Evolutionary conservation across 2,797 vertebrate genomes (phyloP).

Genomic region (Thripadectes ignobilis): DNA sequence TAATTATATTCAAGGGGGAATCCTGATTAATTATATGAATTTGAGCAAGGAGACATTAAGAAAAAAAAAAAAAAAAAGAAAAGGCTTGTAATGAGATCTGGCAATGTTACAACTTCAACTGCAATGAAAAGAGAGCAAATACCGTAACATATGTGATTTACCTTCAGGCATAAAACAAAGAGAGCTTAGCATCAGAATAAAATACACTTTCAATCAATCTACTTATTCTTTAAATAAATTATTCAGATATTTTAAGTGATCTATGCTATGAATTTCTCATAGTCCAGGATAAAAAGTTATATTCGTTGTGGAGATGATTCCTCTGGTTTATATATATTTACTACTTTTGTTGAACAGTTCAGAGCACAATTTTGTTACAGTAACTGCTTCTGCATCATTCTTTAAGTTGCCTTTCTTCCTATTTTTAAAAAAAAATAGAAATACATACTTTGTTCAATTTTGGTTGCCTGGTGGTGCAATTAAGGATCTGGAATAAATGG

Average conservation of each 20-base stretch:
- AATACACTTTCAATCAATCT: not conserved
- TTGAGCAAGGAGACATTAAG: not conserved
- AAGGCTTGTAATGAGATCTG: not conserved
- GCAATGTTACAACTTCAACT: not conserved
- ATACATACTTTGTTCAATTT: not conserved
- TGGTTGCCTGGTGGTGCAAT: rapidly evolving
- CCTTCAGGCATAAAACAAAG: not conserved
- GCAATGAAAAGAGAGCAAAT: not conserved
- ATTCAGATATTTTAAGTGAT: not conserved
- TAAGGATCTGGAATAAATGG: not conserved
- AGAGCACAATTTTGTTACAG: not conserved
- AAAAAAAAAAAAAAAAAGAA: not conserved
- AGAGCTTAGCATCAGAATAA: not conserved
- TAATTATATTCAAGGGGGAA: not conserved
- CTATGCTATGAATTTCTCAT: not conserved
- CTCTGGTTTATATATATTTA: not conserved
- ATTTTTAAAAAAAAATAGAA: not conserved
- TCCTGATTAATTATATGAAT: not conserved
- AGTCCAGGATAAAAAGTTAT: not conserved
- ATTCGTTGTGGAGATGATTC: not conserved
- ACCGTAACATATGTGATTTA: not conserved
- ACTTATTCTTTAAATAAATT: not conserved
- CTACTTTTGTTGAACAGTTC: not conserved
- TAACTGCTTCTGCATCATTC: not conserved
- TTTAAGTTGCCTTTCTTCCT: not conserved